Evolutionary conservation across 2,113 vertebrate species (phyloP).

Genomic region (Bambusicola thoracicus): DNA sequence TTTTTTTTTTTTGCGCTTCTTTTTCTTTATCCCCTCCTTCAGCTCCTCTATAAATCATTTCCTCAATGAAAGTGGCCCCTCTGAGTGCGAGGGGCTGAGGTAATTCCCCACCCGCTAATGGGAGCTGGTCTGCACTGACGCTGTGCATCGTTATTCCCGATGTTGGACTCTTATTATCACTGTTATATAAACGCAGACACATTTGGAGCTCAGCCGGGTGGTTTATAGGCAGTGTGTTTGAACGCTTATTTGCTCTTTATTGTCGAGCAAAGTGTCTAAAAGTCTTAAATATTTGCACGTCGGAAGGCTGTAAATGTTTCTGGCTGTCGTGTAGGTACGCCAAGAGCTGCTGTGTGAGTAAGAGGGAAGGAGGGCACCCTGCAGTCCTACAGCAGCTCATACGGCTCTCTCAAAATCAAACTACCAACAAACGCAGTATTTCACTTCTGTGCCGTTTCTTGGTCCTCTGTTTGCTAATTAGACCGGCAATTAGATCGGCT

Average conservation of each 20-base stretch:
- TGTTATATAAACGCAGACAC: not conserved
- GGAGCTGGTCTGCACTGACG: not conserved
- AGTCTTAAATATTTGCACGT: not conserved
- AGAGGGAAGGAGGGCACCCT: not conserved
- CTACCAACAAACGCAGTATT: not conserved
- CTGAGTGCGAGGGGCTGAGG: slow-evolving; percentile 30
- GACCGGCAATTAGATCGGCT: slow-evolving; percentile 24
- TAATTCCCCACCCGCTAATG: slow-evolving; percentile 12
- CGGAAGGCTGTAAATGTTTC: not conserved
- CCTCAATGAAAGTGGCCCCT: slow-evolving; percentile 21
- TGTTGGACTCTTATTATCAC: not conserved
- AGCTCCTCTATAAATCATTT: slow-evolving; percentile 60
- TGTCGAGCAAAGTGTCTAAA: not conserved
- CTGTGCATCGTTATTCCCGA: not conserved
- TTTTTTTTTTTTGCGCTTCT: slow-evolving; percentile 61
- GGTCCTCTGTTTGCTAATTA: slow-evolving; percentile 45
- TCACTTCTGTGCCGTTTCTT: not conserved
- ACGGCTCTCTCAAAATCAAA: not conserved
- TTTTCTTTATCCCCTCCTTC: slow-evolving; percentile 48
- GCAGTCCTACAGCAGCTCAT: slow-evolving; percentile 16
- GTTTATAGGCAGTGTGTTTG: not conserved
- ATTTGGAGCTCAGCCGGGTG: not conserved
- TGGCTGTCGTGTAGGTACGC: not conserved
- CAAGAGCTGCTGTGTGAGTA: not conserved
- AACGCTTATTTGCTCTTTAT: not conserved